These are phyloP conservation scores for Herpetotheres cachinnans DNA, from an alignment of 2,113 vertebrate genomes.

Conservation along the genomic window DNA sequence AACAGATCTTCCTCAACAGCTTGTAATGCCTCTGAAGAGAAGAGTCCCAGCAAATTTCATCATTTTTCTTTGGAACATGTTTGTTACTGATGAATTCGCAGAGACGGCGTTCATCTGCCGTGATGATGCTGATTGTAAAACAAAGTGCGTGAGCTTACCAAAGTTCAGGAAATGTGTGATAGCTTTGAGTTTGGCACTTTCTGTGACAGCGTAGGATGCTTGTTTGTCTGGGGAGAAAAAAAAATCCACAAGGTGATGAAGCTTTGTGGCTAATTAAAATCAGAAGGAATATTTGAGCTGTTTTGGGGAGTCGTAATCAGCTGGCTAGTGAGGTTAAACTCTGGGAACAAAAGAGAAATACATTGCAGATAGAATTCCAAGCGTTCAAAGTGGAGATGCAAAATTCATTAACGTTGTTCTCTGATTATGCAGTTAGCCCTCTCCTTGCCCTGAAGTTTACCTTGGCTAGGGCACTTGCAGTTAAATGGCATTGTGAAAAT, in stretches of 20 bases:
- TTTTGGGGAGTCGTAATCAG: not conserved
- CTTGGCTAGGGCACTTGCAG: constrained; percentile 70
- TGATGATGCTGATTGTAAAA: not conserved
- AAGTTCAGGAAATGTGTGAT: not conserved
- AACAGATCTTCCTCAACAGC: not conserved
- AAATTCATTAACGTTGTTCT: constrained; percentile 65
- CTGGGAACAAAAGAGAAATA: not conserved
- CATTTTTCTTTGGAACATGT: not conserved
- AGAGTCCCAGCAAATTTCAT: not conserved
- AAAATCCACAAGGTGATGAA: not conserved
- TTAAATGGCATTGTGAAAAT: constrained; percentile 76
- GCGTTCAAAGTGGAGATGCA: constrained; percentile 61
- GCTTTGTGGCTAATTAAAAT: constrained; percentile 30
- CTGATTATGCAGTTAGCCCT: constrained; percentile 67
- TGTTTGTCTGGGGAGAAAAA: not conserved
- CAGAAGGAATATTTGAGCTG: constrained; percentile 8
- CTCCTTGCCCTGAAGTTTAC: constrained; percentile 72
- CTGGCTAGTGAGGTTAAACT: constrained; percentile 8
- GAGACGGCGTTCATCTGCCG: not conserved
- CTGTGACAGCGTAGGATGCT: not conserved
- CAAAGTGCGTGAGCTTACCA: not conserved
- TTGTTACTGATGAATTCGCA: not conserved
- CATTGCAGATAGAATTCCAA: constrained; percentile 43
- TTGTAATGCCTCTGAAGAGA: not conserved
- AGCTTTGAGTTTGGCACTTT: not conserved